Conservation (phyloP, 2,113 vertebrate genomes). For the Pipa parva region DNA sequence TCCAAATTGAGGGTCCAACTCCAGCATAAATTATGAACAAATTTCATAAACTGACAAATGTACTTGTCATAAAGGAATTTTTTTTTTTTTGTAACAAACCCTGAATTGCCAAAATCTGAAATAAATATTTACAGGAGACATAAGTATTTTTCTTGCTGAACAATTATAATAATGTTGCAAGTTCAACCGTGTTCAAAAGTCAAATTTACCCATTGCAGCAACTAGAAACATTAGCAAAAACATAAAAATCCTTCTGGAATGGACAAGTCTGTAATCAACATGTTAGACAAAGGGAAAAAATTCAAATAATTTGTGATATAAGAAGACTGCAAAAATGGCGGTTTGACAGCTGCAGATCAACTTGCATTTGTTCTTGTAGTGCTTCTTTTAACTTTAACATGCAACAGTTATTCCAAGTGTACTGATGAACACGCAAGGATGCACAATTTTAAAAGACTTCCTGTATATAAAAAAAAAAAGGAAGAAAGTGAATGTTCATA, state of each 20-base stretch:
- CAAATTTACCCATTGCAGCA: background rate
- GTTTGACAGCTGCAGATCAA: conserved; percentile 52
- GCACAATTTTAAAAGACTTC: conserved; percentile 60
- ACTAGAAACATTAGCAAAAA: background rate
- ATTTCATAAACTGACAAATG: conserved; percentile 36
- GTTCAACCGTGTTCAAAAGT: background rate
- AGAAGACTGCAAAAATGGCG: conserved; percentile 1
- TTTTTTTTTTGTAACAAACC: conserved; percentile 35
- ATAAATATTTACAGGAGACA: background rate
- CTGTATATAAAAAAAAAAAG: conserved; percentile 51
- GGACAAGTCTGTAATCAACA: conserved; percentile 40
- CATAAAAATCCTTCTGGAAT: conserved; percentile 23
- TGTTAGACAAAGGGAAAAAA: background rate
- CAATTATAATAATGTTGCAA: background rate
- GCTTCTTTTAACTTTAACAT: conserved; percentile 59
- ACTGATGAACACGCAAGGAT: conserved; percentile 46
- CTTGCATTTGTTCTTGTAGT: conserved; percentile 52
- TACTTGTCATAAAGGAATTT: conserved; percentile 26
- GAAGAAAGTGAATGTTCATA: background rate
- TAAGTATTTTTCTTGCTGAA: background rate
- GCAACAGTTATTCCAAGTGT: conserved; percentile 49
- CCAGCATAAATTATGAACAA: background rate
- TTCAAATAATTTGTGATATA: background rate
- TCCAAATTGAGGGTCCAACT: conserved; percentile 6
- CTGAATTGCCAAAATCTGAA: conserved; percentile 39